These are phyloP conservation scores for Altica lythri DNA, from an alignment of 2,888 invertebrate genomes.

Conservation along the genomic window DNA sequence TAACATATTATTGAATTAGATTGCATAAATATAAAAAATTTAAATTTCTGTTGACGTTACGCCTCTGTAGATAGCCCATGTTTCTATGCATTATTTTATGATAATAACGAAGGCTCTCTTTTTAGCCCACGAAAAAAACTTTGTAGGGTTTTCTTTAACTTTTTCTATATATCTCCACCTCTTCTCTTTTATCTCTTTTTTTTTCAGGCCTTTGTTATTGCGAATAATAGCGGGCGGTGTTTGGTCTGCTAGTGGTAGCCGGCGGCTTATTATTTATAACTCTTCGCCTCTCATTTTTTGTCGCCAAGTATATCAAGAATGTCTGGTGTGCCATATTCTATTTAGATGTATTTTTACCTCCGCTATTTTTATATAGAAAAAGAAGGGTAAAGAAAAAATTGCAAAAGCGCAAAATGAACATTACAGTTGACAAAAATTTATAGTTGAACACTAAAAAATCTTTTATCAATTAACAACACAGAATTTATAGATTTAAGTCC, in stretches of 20 bases:
- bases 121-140: slow-evolving; percentile 4
- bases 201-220: slow-evolving; percentile 10
- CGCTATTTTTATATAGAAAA: too few relatives aligned
- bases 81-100: slow-evolving; percentile 10
- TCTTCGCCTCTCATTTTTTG: slow-evolving; percentile 9
- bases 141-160: slow-evolving; percentile 9
- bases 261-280: slow-evolving; percentile 14
- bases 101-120: slow-evolving; percentile 8
- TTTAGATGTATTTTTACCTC: too few relatives aligned
- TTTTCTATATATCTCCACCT: slow-evolving; percentile 2
- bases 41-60: too few relatives aligned
- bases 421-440: too few relatives aligned
- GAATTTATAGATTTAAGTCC: too few relatives aligned
- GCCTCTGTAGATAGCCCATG: slow-evolving; percentile 12
- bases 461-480: too few relatives aligned
- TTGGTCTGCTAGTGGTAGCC: slow-evolving; percentile 2
- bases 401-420: too few relatives aligned
- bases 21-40: too few relatives aligned
- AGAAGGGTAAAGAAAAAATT: too few relatives aligned
- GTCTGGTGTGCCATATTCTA: too few relatives aligned
- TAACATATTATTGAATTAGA: too few relatives aligned
- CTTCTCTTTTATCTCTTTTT: not conserved
- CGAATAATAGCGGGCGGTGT: slow-evolving; percentile 12
- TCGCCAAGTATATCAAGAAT: slow-evolving; percentile 10
- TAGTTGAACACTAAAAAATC: too few relatives aligned